Percentiles rank a stretch among this genome's conserved stretches.
Evolutionary conservation across 2,888 invertebrate genomes (phyloP).

Genomic region (Apamea epomidion): DNA sequence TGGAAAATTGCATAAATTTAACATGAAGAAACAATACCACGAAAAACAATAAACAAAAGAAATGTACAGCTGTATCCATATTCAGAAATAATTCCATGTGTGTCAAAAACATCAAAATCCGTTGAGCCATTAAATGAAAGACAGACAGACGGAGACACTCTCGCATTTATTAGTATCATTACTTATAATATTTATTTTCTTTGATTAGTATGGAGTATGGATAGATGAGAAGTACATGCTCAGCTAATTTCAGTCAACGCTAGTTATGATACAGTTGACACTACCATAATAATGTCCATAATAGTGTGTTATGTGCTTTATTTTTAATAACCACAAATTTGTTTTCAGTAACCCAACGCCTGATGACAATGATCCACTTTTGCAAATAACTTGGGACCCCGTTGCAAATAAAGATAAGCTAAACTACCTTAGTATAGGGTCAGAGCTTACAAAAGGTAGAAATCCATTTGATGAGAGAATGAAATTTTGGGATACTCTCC

Average conservation of each 20-base stretch:
- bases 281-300: not conserved
- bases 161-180: not conserved
- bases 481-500: slow-evolving; percentile 86
- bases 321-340: slow-evolving; percentile 2
- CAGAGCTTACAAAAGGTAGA: slow-evolving; percentile 84
- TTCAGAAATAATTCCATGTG: not conserved
- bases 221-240: not conserved
- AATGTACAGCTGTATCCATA: too few relatives aligned
- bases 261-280: not conserved
- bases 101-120: not conserved
- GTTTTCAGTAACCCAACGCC: slow-evolving; percentile 86
- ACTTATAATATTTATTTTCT: not conserved
- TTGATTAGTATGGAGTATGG: not conserved
- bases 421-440: slow-evolving; percentile 84
- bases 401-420: slow-evolving; percentile 80
- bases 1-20: not conserved
- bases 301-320: not conserved
- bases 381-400: slow-evolving; percentile 86
- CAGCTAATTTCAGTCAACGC: not conserved
- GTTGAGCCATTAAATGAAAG: not conserved
- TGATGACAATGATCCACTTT: slow-evolving; percentile 79
- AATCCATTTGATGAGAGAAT: slow-evolving; percentile 86
- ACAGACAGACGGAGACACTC: not conserved
- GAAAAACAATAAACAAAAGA: not conserved
- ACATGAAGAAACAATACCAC: not conserved